Evolutionary conservation across 2,113 vertebrate species (phyloP).

Genomic region (Phaetusa simplex): DNA sequence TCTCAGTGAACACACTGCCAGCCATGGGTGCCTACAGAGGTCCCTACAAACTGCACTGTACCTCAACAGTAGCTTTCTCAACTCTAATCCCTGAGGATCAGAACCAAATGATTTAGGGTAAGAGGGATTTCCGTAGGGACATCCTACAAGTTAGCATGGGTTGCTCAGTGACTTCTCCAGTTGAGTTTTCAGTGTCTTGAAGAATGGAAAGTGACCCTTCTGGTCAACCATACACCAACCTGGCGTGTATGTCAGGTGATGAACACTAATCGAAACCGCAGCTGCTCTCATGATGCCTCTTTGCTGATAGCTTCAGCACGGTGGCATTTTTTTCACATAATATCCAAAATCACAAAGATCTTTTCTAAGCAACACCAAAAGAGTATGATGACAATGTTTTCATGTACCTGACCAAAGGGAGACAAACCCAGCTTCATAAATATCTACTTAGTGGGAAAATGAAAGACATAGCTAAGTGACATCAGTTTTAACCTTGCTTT

Average conservation of each 20-base stretch:
- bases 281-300: accelerated
- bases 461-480: neutral
- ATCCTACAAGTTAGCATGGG: neutral
- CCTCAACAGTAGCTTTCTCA: neutral
- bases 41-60: neutral
- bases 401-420: neutral
- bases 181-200: neutral
- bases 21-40: neutral
- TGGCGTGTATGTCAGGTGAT: neutral
- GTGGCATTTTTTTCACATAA: neutral
- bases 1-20: neutral
- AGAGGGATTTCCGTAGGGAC: accelerated
- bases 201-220: neutral
- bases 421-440: neutral
- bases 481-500: neutral
- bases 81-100: neutral
- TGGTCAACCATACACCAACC: accelerated
- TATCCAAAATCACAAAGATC: neutral
- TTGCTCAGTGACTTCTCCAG: neutral
- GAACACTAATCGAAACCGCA: neutral
- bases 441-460: neutral
- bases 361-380: neutral
- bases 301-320: neutral
- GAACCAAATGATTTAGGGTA: neutral
- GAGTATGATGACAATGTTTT: neutral